These are phyloP conservation scores for Tortrix viridana DNA, from an alignment of 2,888 invertebrate species.

Conservation along the genomic window DNA sequence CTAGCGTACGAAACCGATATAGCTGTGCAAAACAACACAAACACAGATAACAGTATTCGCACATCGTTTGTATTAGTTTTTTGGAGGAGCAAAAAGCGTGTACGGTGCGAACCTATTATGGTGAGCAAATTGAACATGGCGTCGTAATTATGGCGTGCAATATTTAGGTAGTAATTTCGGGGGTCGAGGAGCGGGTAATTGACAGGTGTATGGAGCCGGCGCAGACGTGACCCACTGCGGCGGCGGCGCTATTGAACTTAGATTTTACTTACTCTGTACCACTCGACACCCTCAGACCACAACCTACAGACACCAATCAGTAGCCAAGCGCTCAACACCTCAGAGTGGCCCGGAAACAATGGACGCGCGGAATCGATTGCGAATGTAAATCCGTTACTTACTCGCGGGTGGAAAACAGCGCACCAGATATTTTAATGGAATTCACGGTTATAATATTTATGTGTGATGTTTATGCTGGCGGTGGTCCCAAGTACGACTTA, in stretches of 20 bases:
- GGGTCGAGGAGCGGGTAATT: slow-evolving; percentile 57
- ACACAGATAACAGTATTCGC: slow-evolving; percentile 76
- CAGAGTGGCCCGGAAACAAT: slow-evolving; percentile 64
- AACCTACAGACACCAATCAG: slow-evolving; percentile 62
- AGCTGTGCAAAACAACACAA: slow-evolving; percentile 56
- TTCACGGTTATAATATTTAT: slow-evolving; percentile 12
- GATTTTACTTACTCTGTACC: slow-evolving; percentile 8
- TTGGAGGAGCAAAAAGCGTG: slow-evolving; percentile 64
- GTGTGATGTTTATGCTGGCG: background rate
- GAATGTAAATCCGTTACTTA: slow-evolving; percentile 69
- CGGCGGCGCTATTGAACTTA: slow-evolving; percentile 10
- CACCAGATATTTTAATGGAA: slow-evolving; percentile 28
- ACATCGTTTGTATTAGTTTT: slow-evolving; percentile 66
- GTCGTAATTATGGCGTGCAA: slow-evolving; percentile 68
- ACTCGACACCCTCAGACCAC: slow-evolving; percentile 51
- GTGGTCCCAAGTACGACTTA: background rate
- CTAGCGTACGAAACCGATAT: slow-evolving; percentile 69
- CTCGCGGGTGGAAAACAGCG: slow-evolving; percentile 40
- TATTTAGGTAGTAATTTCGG: slow-evolving; percentile 68
- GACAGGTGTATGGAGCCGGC: slow-evolving; percentile 52
- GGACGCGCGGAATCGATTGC: slow-evolving; percentile 68
- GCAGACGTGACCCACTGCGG: slow-evolving; percentile 51
- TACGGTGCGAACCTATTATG: slow-evolving; percentile 68
- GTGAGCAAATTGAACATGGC: slow-evolving; percentile 71
- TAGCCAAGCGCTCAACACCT: slow-evolving; percentile 44